Base-by-base conservation (phyloP, 2,797 vertebrate genomes). In the Calcarius lapponicus region DNA sequence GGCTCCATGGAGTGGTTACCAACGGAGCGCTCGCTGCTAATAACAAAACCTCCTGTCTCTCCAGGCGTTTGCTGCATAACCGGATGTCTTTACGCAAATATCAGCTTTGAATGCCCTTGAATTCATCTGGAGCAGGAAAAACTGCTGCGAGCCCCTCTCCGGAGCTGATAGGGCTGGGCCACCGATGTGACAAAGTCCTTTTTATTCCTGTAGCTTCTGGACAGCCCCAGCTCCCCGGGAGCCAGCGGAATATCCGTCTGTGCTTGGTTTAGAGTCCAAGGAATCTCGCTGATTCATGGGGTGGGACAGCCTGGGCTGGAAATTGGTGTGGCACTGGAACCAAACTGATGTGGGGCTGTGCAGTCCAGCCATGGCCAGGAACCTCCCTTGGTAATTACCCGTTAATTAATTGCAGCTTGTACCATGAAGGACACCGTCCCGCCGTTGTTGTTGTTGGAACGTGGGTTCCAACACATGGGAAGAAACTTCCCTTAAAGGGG, bases 51-150 rank as follows among this genome's bases (percentile, higher is more conserved):
- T 91, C 38, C 0, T 4, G 1, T 19, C 75, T 76, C 91, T 48
- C n/a, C 74, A 2, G 89, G 94, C 67, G 0, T 29, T 78, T 12
- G 2, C 42, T 78, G 84, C 79, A 73, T 56, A 96, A 91, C 95
- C 67, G 32, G 91, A 87, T 94, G 58, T 45, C 87, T 87, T 82
- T 80, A 94, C 40, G 48, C 87, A 94, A 96, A 93, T 94, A 11
- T 25, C 61, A 5, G 74, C 87, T 94, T 78, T 91, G 84, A 90
- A 83, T 86, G 73, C 36, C 50, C 86, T 87, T 53, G 82, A 32
- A 74, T 91, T 74, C 53, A 34, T 74, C 76, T 22, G 24, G 80
- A 95, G 93, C 95, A 93, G 90, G 95, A 94, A 95, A 90, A 95
- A 69, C 95, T 67, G 79, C 95, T 62, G 86, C 1, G 17, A 11